phyloP scores from a whole-genome alignment of 2,113 vertebrate genomes.

The Hassar affinis region DNA sequence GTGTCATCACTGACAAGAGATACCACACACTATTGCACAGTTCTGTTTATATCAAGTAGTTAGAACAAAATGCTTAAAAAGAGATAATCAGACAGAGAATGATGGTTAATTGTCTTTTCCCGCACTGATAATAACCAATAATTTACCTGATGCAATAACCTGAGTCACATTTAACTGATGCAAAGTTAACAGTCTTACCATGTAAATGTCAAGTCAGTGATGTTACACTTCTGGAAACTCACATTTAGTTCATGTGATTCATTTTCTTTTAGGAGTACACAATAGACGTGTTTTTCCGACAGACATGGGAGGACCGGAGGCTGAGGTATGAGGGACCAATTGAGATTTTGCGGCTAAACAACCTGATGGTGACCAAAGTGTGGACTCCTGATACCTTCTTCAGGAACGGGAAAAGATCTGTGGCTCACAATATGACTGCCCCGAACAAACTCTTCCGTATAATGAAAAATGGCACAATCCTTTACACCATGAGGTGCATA shows the following conservation, averaged over 20 bases:
- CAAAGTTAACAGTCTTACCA: not conserved
- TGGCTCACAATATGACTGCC: constrained; percentile 97
- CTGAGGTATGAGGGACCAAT: constrained; percentile 91
- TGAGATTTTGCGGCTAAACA: constrained; percentile 95
- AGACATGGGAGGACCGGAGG: constrained; percentile 95
- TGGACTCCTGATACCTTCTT: constrained; percentile 99
- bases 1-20: too few species aligned
- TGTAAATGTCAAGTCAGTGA: not conserved
- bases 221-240: not conserved
- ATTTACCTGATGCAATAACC: not conserved
- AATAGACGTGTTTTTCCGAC: constrained; percentile 98
- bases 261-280: constrained; percentile 86
- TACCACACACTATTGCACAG: not conserved
- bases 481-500: constrained; percentile 96
- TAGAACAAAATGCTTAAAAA: not conserved
- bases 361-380: constrained; percentile 98
- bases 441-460: constrained; percentile 98
- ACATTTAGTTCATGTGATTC: not conserved
- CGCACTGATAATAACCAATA: not conserved
- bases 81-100: not conserved
- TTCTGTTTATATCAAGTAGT: not conserved
- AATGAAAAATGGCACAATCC: constrained; percentile 98
- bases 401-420: constrained; percentile 96
- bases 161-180: not conserved
- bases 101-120: not conserved